Percentiles rank a stretch among this genome's conserved stretches.
Conservation (phyloP, 2,797 vertebrate species). For the Dermochelys coriacea region DNA sequence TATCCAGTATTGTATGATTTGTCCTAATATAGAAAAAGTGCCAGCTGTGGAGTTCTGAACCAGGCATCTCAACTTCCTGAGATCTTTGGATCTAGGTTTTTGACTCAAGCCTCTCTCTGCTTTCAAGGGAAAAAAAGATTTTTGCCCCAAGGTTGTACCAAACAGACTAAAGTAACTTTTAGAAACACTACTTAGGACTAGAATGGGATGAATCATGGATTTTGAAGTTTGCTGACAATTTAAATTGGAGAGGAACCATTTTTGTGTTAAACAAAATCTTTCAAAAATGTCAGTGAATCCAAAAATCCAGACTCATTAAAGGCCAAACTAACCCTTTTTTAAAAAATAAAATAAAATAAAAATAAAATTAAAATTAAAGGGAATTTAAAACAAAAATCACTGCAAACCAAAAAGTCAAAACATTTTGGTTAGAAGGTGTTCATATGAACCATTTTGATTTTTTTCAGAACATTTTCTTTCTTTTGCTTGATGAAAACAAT, state of each 20-base stretch:
- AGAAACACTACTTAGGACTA: neutral
- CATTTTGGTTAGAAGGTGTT: neutral
- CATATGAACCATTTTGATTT: neutral
- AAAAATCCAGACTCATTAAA: neutral
- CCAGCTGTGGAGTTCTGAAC: neutral
- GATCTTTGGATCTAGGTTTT: accelerated
- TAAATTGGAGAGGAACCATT: neutral
- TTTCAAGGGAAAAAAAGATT: neutral
- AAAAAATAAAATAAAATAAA: too few species aligned
- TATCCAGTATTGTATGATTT: neutral
- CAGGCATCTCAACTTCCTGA: accelerated
- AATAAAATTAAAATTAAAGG: too few species aligned
- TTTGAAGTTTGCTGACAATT: neutral
- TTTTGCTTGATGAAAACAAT: too few species aligned
- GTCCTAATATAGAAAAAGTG: too few species aligned
- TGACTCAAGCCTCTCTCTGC: accelerated
- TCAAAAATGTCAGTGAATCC: neutral
- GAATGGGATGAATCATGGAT: neutral
- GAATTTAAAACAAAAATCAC: neutral
- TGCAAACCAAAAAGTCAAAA: neutral
- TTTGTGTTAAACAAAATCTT: neutral
- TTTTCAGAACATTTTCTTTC: neutral
- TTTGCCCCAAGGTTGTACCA: neutral
- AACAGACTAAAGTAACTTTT: accelerated
- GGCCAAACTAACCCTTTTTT: neutral